Percentiles rank a stretch among this genome's conserved stretches.
Conservation (phyloP, 1,140 invertebrate species). For the Whitmania pigra region DNA sequence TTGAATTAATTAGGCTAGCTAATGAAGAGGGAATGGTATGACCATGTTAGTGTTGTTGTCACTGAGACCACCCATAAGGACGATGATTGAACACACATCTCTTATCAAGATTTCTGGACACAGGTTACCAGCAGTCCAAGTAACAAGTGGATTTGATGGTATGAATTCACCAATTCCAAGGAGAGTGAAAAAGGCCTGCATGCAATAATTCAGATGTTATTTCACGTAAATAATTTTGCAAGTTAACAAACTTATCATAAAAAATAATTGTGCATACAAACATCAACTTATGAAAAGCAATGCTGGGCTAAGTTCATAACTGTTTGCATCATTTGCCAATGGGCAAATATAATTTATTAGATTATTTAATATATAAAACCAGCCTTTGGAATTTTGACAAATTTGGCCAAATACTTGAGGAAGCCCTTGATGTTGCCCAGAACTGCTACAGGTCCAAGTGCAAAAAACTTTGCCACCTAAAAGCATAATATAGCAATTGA, state of each 20-base stretch:
- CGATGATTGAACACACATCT: conserved; percentile 31
- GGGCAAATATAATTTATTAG: not conserved
- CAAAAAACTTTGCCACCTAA: conserved; percentile 43
- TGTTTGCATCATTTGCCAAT: too few species aligned
- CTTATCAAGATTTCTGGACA: conserved; percentile 20
- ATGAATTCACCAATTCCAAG: conserved; percentile 33
- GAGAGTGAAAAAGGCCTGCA: conserved; percentile 29
- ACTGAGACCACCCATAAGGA: conserved; percentile 30
- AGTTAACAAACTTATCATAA: too few species aligned
- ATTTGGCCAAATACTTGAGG: conserved; percentile 37
- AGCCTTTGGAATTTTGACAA: conserved; percentile 22
- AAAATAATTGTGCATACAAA: too few species aligned
- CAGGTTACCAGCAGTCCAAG: conserved; percentile 21
- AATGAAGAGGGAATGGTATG: not conserved
- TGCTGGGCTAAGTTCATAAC: too few species aligned
- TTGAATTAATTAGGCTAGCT: too few species aligned
- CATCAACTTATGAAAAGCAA: too few species aligned
- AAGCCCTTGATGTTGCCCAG: conserved; percentile 58
- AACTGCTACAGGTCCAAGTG: conserved; percentile 62
- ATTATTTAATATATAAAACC: not conserved
- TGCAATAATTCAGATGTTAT: conserved; percentile 1
- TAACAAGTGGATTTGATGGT: conserved; percentile 28
- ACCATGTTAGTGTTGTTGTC: conserved; percentile 30
- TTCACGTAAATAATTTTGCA: not conserved
- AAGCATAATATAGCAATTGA: not conserved